phyloP scores from a whole-genome alignment of 2,113 vertebrate genomes.

The Craseonycteris thonglongyai region DNA sequence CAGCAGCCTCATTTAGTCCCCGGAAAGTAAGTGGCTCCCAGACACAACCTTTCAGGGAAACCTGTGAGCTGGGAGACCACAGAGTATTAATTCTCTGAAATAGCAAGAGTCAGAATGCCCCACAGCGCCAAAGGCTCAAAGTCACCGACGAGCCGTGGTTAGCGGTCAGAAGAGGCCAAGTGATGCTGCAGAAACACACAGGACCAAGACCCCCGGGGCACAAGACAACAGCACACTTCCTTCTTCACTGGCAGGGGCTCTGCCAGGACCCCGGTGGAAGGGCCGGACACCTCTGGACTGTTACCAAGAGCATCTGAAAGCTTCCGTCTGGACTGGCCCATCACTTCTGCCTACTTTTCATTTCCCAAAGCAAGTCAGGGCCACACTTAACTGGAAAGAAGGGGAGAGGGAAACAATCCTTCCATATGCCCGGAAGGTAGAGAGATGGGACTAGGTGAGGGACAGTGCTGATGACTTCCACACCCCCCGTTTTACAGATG shows the following conservation, averaged over 20 bases:
- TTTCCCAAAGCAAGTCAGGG: not conserved
- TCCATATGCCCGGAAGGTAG: not conserved
- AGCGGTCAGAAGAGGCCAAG: not conserved
- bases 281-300: not conserved
- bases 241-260: not conserved
- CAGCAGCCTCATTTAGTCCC: too few species aligned
- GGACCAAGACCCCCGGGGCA: not conserved
- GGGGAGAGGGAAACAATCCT: too few species aligned
- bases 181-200: not conserved
- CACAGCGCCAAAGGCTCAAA: accelerated
- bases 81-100: not conserved
- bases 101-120: not conserved
- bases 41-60: not conserved
- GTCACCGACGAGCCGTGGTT: accelerated
- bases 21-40: not conserved
- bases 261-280: not conserved
- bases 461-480: not conserved
- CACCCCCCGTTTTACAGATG: not conserved
- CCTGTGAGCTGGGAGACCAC: not conserved
- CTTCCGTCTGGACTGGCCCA: not conserved
- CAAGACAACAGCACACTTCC: not conserved
- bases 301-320: not conserved
- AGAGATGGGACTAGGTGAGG: not conserved
- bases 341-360: not conserved
- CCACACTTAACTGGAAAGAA: not conserved